phyloP scores from a whole-genome alignment of 2,113 vertebrate genomes.

The Cochlearius cochlearius region DNA sequence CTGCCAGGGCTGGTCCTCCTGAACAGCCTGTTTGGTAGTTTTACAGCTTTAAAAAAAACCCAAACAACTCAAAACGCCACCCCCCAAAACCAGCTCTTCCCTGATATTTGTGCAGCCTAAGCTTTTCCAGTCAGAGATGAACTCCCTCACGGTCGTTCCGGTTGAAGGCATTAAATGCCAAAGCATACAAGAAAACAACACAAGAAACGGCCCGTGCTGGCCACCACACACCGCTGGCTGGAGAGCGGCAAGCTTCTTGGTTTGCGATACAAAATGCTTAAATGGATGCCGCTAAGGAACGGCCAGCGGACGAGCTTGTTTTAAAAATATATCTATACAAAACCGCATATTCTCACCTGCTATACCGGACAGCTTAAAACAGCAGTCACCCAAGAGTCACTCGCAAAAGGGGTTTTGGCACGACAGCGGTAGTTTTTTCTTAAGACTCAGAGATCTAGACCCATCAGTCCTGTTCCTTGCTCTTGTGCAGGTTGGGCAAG shows the following conservation, averaged over 20 bases:
- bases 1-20: no score
- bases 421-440: neutral
- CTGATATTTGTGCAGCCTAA: neutral
- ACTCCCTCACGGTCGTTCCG: neutral
- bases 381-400: neutral
- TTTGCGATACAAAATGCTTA: neutral
- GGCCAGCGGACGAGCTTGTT: neutral
- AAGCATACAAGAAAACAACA: neutral
- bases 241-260: neutral
- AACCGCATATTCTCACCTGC: neutral
- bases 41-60: neutral
- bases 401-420: neutral
- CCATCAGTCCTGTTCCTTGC: neutral
- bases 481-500: neutral
- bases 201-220: neutral
- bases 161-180: neutral
- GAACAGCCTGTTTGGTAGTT: neutral
- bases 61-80: no score
- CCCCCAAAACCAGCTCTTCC: neutral
- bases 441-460: no score
- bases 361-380: neutral
- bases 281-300: neutral
- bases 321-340: neutral
- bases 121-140: neutral
- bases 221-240: neutral